Evolutionary conservation across 2,888 invertebrate genomes (phyloP), one percentile per base, ranked within the genome.

Genomic region (Fragum fragum): DNA sequence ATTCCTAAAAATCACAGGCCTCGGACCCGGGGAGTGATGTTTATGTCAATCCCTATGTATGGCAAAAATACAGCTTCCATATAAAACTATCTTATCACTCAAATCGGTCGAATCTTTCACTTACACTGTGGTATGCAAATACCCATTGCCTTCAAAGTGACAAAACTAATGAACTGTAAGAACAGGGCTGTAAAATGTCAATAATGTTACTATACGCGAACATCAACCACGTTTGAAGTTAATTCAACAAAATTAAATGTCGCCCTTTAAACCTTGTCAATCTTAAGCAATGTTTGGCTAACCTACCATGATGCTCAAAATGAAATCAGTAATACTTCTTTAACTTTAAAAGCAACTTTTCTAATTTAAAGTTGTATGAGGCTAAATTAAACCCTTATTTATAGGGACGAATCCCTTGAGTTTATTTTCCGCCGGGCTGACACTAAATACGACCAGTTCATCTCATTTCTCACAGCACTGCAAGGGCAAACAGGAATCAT

Each of bases 131-230:
- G 47, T 47, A 47, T 47, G 14, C 47, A 47, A 47, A 47, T 47
- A 47, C n/a, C 47, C 47, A 5, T 47, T 26, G 6, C 32, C 71
- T 71, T 71, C 71, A 71, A 71, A 71, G 71, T 71, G 71, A 36
- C 28, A 32, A n/a, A 29, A 28, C 18, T 36, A 55, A 71, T 71
- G 71, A 71, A 55, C 55, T 71, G 71, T 32, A 71, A 71, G 23
- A 71, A 36, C n/a, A 36, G 32, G 36, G 23, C 21, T 32, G 32
- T 55, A 71, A 71, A 53, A 36, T 36, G 36, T 71, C 36, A 55
- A 55, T 55, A 71, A 71, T 28, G 23, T 71, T 55, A 71, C 71
- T 66, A n/a, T 42, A 42, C 36, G 39, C 11, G 36, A 9, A 42
- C 66, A 66, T 66, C 42, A 26, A 66, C 18, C 42, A 42, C 66